Evolutionary conservation across 2,113 vertebrate species (phyloP).

Genomic region (Podarcis muralis): DNA sequence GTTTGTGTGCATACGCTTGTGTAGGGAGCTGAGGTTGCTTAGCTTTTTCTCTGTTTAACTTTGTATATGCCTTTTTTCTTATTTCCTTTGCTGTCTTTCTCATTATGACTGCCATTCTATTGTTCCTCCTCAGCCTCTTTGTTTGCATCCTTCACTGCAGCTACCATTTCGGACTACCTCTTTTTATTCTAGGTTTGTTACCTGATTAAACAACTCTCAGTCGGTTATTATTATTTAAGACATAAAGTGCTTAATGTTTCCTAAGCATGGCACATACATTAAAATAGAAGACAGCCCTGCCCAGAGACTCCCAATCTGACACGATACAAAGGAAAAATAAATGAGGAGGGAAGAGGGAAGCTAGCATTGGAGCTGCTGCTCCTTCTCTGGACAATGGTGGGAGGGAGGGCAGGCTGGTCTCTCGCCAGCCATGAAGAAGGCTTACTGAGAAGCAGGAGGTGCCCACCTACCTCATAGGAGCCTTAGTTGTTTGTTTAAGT

Average conservation of each 20-base stretch:
- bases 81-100: not conserved
- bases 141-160: not conserved
- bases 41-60: not conserved
- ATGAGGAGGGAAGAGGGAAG: not conserved
- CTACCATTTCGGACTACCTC: not conserved
- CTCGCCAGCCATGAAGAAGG: not conserved
- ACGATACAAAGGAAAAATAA: too few species aligned
- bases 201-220: too few species aligned
- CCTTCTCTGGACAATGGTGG: not conserved
- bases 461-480: too few species aligned
- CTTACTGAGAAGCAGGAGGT: too few species aligned
- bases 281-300: too few species aligned
- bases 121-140: not conserved
- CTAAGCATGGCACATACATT: too few species aligned
- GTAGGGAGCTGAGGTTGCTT: too few species aligned
- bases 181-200: not conserved
- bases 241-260: too few species aligned
- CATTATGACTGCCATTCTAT: not conserved
- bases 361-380: not conserved
- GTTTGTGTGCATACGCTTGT: conserved; percentile 3
- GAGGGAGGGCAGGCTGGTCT: not conserved
- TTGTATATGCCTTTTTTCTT: conserved; percentile 5
- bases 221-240: too few species aligned
- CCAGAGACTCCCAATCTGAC: too few species aligned
- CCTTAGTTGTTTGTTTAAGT: too few species aligned